A percentile compares a stretch with the other conserved stretches of the same genome.
Evolutionary conservation across 2,888 invertebrate species (phyloP).

Genomic region (Chorisops tibialis): DNA sequence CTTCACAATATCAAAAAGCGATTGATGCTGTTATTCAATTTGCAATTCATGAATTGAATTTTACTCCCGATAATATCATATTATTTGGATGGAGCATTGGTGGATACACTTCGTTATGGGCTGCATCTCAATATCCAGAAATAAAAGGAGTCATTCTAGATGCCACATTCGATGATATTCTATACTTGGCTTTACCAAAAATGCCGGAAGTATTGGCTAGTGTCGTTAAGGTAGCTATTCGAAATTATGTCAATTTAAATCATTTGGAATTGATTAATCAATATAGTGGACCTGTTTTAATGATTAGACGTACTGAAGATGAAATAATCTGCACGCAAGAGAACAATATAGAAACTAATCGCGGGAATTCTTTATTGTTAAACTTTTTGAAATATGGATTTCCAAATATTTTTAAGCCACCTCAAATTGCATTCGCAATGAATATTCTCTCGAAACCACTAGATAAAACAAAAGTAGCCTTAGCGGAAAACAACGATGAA

Average conservation of each 20-base stretch:
- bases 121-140: conserved; percentile 84
- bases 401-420: conserved; percentile 59
- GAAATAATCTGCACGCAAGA: conserved; percentile 78
- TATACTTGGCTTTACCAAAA: conserved; percentile 80
- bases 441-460: conserved; percentile 56
- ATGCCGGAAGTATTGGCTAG: conserved; percentile 77
- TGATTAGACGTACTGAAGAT: conserved; percentile 82
- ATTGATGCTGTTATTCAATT: conserved; percentile 90
- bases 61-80: conserved; percentile 74
- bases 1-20: conserved; percentile 81
- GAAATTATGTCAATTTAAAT: conserved; percentile 78
- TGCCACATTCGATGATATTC: conserved; percentile 94
- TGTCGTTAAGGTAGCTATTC: conserved; percentile 72
- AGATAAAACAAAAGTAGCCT: conserved; percentile 34
- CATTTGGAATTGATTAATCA: conserved; percentile 66
- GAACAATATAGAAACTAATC: conserved; percentile 63
- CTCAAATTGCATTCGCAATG: conserved; percentile 54
- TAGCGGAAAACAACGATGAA: conserved; percentile 51
- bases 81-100: conserved; percentile 98
- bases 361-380: conserved; percentile 76
- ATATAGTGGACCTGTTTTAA: conserved; percentile 75
- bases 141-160: conserved; percentile 82
- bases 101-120: conserved; percentile 86
- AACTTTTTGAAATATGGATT: conserved; percentile 71
- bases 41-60: conserved; percentile 78